Base-by-base conservation (phyloP, 2,797 vertebrate species). In the Acrocephalus scirpaceus region DNA sequence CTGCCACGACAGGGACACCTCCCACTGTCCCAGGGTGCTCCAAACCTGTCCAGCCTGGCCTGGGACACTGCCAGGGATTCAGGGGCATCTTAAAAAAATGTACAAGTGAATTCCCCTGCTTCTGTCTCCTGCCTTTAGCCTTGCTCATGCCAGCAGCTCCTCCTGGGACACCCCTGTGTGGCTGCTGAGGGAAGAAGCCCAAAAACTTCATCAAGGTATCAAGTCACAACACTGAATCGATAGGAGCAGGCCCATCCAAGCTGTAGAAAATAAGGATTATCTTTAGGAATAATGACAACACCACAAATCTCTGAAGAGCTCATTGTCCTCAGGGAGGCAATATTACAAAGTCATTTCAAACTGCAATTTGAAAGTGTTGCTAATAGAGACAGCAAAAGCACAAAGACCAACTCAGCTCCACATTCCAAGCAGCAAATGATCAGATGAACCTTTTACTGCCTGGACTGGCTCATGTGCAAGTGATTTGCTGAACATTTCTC, bases 31-130 rank as follows among this genome's bases (percentile, higher is more conserved):
- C 56, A 56, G 26, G 56, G 1, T 15, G 10, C 34, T 69, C 62
- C 42, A 32, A 50, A 13, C 11, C 70, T 0, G 0, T 26, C 34
- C 22, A 48, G 0, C 22, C 34, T 56, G 26, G 22, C 34, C 62
- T 54, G 5, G 56, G 3, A 9, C 42, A 44, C 8, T 70, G 3
- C 36, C 19, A 82, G 19, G 27, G 56, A 26, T 64, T 21, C 54
- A 57, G 20, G 3, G 27, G 13, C 50, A 64, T 38, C 44, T 61
- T 69, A 13, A 36, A 56, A 69, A 51, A 51, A 79, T 8, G 29
- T 11, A 5, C 10, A 45, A 50, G 10, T 20, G 42, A 13, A 23
- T 3, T 71, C 8, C 29, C 13, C 27, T 61, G 45, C 30, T 57
- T 78, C 62, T 44, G 53, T 8, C 51, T 73, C 64, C 53, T 73